phyloP scores from a whole-genome alignment of 2,797 vertebrate species.

The Phyllotis vaccarum region DNA sequence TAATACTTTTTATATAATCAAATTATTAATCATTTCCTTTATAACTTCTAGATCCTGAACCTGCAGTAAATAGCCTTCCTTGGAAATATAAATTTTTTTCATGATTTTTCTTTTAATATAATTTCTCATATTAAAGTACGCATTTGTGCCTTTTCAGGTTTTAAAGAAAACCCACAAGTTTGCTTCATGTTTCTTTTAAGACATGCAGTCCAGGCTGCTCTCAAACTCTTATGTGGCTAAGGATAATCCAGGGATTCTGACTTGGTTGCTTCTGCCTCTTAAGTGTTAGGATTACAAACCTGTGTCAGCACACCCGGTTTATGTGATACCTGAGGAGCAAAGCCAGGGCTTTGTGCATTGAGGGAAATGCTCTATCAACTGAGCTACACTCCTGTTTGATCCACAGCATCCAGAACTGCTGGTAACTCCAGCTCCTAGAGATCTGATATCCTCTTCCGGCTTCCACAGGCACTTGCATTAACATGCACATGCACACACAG shows the following conservation, averaged over 20 bases:
- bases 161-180: slow-evolving; percentile 36
- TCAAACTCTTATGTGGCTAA: background rate
- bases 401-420: background rate
- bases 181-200: background rate
- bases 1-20: background rate
- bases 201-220: background rate
- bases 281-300: background rate
- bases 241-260: background rate
- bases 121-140: background rate
- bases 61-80: slow-evolving; percentile 1
- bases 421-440: background rate
- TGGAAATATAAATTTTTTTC: slow-evolving; percentile 29
- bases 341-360: background rate
- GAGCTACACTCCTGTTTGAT: background rate
- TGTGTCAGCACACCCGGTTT: background rate
- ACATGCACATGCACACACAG: background rate
- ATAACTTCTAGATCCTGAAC: slow-evolving; percentile 1
- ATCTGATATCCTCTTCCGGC: background rate
- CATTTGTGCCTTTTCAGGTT: slow-evolving; percentile 30
- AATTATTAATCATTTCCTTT: slow-evolving; percentile 25
- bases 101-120: slow-evolving; percentile 34
- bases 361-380: background rate
- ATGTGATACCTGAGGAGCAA: background rate
- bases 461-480: background rate
- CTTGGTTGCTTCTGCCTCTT: background rate